These are phyloP conservation scores for Dasypus novemcinctus DNA, from an alignment of 2,113 vertebrate species.

Conservation along the genomic window DNA sequence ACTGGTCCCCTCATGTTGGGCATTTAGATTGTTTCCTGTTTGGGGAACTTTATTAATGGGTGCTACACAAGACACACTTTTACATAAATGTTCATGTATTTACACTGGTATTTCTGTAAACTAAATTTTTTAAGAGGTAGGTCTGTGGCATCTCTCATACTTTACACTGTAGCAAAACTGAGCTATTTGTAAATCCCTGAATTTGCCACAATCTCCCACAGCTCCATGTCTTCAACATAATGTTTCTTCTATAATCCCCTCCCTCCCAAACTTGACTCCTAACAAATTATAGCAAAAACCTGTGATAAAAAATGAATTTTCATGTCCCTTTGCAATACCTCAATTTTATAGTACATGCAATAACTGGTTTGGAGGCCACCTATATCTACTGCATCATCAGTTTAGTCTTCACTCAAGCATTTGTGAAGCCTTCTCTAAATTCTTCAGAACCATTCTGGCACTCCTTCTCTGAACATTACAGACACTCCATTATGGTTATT, in stretches of 20 bases:
- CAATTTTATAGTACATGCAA: fast-evolving
- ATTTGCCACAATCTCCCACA: neutral
- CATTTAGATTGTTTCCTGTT: neutral
- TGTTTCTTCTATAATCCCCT: neutral
- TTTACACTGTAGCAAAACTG: neutral
- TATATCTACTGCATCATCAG: fast-evolving
- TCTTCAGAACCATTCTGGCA: too few species aligned
- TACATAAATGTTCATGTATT: neutral
- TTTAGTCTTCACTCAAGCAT: neutral
- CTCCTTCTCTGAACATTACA: neutral
- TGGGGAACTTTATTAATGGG: neutral
- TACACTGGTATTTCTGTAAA: neutral
- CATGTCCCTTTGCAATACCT: neutral
- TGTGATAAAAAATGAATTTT: neutral
- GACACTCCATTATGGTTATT: neutral
- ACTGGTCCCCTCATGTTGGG: neutral
- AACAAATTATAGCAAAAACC: neutral
- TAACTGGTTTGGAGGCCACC: neutral
- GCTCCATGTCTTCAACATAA: neutral
- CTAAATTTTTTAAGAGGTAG: neutral
- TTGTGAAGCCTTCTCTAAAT: neutral
- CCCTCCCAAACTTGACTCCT: neutral
- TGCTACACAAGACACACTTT: neutral
- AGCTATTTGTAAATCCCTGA: neutral
- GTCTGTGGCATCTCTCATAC: neutral